phyloP scores from a whole-genome alignment of 2,113 vertebrate species.

The Bostrychus sinensis region DNA sequence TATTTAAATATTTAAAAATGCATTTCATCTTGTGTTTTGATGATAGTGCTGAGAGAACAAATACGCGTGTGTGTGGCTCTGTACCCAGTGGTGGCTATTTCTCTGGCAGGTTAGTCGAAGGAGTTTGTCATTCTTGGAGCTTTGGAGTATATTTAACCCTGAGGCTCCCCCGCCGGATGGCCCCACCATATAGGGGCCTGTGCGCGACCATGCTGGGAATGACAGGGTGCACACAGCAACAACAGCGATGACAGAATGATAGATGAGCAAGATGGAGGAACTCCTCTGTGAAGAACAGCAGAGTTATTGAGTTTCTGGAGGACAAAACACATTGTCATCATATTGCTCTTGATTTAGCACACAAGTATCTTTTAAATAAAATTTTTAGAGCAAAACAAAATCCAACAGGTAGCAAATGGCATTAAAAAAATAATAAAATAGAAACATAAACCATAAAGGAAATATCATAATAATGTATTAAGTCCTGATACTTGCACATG shows the following conservation, averaged over 20 bases:
- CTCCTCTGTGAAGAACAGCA: constrained; percentile 43
- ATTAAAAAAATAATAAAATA: no score
- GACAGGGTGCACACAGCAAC: constrained; percentile 34
- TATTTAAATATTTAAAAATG: no score
- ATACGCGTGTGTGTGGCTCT: constrained; percentile 20
- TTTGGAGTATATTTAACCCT: constrained; percentile 74
- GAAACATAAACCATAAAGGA: not conserved
- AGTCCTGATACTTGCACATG: not conserved
- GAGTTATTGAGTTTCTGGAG: constrained; percentile 4
- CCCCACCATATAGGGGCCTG: constrained; percentile 70
- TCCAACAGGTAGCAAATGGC: no score
- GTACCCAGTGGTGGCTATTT: constrained; percentile 27
- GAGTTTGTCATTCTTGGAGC: constrained; percentile 52
- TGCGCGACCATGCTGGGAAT: constrained; percentile 30
- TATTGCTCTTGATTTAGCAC: not conserved
- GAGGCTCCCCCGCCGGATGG: constrained; percentile 58
- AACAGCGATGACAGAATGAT: constrained; percentile 59
- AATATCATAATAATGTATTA: not conserved
- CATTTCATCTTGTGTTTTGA: no score
- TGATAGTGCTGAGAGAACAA: no score
- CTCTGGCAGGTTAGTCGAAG: constrained; percentile 49
- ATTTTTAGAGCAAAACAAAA: no score
- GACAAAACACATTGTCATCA: constrained; percentile 18
- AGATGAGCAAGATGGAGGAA: constrained; percentile 49
- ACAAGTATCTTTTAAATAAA: not conserved